These are phyloP conservation scores for Phocoena sinus DNA, from an alignment of 2,113 vertebrate genomes.

Conservation along the genomic window DNA sequence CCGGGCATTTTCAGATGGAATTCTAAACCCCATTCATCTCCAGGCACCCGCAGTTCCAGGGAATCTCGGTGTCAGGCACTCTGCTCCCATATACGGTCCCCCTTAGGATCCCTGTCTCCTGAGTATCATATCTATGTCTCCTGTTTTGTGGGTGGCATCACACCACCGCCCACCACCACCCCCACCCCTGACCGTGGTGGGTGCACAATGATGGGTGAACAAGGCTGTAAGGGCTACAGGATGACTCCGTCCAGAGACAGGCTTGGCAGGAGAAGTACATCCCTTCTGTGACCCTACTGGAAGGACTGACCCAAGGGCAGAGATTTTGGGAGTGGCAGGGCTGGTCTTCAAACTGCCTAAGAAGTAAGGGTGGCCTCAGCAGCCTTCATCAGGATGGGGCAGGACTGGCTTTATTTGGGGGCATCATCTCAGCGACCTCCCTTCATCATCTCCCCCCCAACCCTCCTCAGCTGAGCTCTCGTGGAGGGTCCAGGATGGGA, in stretches of 20 bases:
- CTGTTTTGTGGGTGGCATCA: neutral
- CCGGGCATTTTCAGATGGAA: neutral
- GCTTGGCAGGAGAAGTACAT: neutral
- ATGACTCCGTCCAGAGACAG: neutral
- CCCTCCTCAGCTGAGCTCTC: neutral
- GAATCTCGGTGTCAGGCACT: neutral
- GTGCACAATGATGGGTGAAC: neutral
- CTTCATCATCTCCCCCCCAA: accelerated
- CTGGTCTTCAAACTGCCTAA: neutral
- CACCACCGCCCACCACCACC: accelerated
- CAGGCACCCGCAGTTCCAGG: neutral
- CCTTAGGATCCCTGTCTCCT: neutral
- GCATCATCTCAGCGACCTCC: neutral
- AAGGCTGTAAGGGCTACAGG: neutral
- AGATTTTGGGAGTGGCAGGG: neutral
- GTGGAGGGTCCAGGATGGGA: neutral
- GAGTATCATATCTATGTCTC: neutral
- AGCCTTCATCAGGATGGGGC: neutral
- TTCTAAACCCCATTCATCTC: neutral
- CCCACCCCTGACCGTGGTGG: too few species aligned
- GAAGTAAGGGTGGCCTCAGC: neutral
- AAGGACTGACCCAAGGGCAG: neutral
- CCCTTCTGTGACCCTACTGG: neutral
- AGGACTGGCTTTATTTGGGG: neutral
- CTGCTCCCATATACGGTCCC: neutral